phyloP scores from a whole-genome alignment of 2,888 invertebrate genomes.

The Chouioia cunea region DNA sequence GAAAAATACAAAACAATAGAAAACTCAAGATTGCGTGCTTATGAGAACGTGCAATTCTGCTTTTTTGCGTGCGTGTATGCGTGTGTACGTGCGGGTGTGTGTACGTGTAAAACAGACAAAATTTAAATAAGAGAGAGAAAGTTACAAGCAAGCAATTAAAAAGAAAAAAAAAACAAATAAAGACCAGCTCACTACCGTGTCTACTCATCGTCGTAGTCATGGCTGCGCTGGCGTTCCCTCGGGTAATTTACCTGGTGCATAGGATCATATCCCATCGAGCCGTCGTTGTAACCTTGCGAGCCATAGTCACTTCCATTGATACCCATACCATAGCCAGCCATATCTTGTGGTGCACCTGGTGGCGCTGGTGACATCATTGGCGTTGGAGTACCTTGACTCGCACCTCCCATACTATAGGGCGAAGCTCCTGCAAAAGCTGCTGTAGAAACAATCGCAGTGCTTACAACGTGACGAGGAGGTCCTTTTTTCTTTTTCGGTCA shows the following conservation, averaged over 20 bases:
- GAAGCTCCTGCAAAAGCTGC: constrained; percentile 80
- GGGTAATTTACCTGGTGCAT: constrained; percentile 83
- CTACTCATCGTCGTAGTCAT: constrained; percentile 50
- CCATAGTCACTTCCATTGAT: constrained; percentile 90
- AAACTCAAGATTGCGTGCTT: background rate
- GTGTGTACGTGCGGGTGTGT: too few relatives aligned
- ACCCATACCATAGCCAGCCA: constrained; percentile 93
- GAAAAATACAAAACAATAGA: background rate
- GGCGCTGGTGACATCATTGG: constrained; percentile 97
- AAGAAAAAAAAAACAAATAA: constrained; percentile 23
- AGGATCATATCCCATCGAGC: constrained; percentile 91
- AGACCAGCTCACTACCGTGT: constrained; percentile 48
- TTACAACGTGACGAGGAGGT: constrained; percentile 48
- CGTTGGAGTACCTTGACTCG: constrained; percentile 90
- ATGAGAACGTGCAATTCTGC: background rate
- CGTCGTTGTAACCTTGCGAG: constrained; percentile 86
- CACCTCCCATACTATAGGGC: constrained; percentile 87
- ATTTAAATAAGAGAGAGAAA: background rate
- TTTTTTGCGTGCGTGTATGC: too few relatives aligned
- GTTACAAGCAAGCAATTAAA: background rate
- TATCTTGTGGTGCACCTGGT: constrained; percentile 81
- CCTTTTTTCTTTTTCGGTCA: constrained; percentile 23
- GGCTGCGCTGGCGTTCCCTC: constrained; percentile 49
- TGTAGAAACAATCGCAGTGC: constrained; percentile 68
- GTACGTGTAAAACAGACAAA: background rate